phyloP scores from a whole-genome alignment of 2,888 invertebrate genomes.

The Lydus trimaculatus region DNA sequence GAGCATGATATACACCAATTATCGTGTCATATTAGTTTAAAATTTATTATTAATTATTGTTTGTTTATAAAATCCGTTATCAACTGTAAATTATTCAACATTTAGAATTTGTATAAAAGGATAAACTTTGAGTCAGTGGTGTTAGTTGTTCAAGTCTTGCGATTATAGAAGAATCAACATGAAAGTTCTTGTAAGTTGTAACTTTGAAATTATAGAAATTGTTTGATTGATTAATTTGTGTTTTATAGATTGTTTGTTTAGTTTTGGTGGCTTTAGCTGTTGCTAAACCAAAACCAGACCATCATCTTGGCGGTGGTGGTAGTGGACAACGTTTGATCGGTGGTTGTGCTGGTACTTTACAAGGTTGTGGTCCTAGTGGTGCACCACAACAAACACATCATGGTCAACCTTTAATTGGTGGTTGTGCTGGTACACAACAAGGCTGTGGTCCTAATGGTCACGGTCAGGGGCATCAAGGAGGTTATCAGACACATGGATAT shows the following conservation, averaged over 20 bases:
- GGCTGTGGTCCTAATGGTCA: background rate
- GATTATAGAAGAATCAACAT: background rate
- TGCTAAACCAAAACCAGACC: background rate
- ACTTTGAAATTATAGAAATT: background rate
- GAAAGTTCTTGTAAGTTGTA: background rate
- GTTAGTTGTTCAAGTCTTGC: background rate
- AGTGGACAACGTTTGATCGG: constrained; percentile 4
- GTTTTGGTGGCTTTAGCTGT: background rate
- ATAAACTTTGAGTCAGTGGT: background rate
- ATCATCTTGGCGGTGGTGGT: constrained; percentile 8
- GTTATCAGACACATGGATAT: background rate
- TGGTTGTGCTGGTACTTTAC: constrained; percentile 8
- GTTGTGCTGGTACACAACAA: constrained; percentile 3
- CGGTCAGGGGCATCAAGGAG: constrained; percentile 14
- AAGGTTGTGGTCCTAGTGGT: constrained; percentile 1
- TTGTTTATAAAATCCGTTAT: background rate
- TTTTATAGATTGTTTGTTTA: background rate
- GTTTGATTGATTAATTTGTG: background rate
- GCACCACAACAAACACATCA: too few relatives aligned
- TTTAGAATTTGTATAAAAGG: background rate
- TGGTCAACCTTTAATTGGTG: constrained; percentile 5
- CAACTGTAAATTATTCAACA: background rate
- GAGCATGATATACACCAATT: background rate
- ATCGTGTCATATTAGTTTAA: background rate
- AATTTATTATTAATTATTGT: background rate